Evolutionary conservation across 2,797 vertebrate species (phyloP).

Genomic region (Neosilurus mollespiculum): DNA sequence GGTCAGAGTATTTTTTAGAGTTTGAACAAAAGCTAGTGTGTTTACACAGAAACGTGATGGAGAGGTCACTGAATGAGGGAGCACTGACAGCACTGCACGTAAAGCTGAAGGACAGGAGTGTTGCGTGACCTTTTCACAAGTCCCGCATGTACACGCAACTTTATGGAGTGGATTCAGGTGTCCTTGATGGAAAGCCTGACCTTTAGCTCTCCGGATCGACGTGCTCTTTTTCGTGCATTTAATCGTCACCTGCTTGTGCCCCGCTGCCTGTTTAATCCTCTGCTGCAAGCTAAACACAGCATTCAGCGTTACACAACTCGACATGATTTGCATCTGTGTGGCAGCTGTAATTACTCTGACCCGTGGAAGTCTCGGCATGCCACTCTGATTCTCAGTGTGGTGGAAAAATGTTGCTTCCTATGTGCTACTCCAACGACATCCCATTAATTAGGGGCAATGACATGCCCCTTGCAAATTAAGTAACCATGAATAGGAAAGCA

Average conservation of each 20-base stretch:
- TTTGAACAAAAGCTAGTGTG: neutral
- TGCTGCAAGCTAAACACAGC: conserved; percentile 9
- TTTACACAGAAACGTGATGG: conserved; percentile 37
- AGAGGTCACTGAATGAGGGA: conserved; percentile 31
- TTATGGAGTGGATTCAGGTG: conserved; percentile 50
- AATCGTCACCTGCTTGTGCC: conserved; percentile 47
- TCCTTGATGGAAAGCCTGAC: conserved; percentile 62
- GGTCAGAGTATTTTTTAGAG: neutral
- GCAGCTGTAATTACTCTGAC: conserved; percentile 65
- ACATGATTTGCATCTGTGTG: conserved; percentile 63
- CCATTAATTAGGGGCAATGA: conserved; percentile 23
- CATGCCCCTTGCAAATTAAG: conserved; percentile 22
- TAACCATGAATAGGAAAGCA: conserved; percentile 28
- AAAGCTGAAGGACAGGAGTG: conserved; percentile 26
- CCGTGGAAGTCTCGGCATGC: conserved; percentile 47
- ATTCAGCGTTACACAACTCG: conserved; percentile 23
- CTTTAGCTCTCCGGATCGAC: conserved; percentile 65
- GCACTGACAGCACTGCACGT: conserved; percentile 14
- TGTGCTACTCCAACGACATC: conserved; percentile 49
- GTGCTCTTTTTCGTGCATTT: conserved; percentile 54
- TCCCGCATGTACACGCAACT: conserved; percentile 38
- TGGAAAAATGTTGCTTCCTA: conserved; percentile 44
- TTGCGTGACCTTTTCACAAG: conserved; percentile 38
- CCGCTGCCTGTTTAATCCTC: conserved; percentile 42
- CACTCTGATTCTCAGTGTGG: conserved; percentile 47